Conservation (phyloP, 2,888 invertebrate species). For the Panzeria rudis region DNA sequence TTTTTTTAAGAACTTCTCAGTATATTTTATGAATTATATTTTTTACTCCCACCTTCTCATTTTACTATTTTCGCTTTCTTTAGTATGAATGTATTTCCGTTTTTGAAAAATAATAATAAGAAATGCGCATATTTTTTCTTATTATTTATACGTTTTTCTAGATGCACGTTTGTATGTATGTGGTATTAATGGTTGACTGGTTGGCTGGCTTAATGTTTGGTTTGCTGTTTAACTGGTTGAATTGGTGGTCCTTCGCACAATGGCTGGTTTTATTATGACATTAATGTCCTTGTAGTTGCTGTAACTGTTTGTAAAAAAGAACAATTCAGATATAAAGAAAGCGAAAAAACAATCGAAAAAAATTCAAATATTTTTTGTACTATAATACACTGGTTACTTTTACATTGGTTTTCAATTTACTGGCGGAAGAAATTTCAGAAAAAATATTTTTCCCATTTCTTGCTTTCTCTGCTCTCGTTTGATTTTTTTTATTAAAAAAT, state of each 20-base stretch:
- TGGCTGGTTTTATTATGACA: conserved; percentile 58
- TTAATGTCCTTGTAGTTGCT: conserved; percentile 50
- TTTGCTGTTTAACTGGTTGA: conserved; percentile 14
- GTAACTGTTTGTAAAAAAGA: background rate
- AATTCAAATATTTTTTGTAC: background rate
- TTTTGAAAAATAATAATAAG: conserved; percentile 12
- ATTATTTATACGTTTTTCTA: background rate
- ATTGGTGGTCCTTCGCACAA: conserved; percentile 14
- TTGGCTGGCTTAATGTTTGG: conserved; percentile 6
- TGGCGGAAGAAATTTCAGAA: conserved; percentile 29
- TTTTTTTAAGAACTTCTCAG: too few species aligned
- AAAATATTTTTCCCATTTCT: conserved; percentile 23
- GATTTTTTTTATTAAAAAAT: background rate
- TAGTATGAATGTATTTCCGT: conserved; percentile 19
- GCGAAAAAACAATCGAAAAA: background rate
- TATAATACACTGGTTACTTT: conserved; percentile 7
- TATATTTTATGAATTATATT: too few species aligned
- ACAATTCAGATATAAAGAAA: conserved; percentile 14
- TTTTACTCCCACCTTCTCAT: background rate
- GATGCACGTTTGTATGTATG: background rate
- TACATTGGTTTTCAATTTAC: conserved; percentile 56
- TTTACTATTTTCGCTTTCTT: background rate
- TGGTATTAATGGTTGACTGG: conserved; percentile 7
- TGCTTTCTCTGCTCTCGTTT: background rate
- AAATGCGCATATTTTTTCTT: conserved; percentile 34